Conservation (phyloP, 2,888 invertebrate species). For the Catocala fraxini region DNA sequence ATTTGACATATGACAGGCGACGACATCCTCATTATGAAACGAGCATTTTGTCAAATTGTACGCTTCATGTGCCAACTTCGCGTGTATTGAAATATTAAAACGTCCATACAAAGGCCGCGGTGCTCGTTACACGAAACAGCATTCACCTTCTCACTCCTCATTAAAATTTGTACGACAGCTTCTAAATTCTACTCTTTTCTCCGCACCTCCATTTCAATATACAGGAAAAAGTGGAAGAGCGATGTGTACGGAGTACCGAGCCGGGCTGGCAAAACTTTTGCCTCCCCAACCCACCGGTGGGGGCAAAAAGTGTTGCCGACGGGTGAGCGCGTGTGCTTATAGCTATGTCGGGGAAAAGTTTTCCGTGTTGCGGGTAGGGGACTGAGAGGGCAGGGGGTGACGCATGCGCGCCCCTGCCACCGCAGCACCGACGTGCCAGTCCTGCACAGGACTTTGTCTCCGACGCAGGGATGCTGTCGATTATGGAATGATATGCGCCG, state of each 20-base stretch:
- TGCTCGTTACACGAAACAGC: constrained; percentile 72
- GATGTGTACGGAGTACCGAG: constrained; percentile 85
- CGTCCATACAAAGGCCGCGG: constrained; percentile 65
- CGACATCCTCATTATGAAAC: constrained; percentile 47
- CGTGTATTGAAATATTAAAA: constrained; percentile 64
- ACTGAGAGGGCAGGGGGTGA: constrained; percentile 61
- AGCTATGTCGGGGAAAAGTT: constrained; percentile 87
- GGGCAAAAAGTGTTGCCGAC: constrained; percentile 87
- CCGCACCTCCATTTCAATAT: constrained; percentile 87
- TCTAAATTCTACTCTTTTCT: constrained; percentile 88
- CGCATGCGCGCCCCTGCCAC: constrained; percentile 77
- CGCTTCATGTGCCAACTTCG: constrained; percentile 51
- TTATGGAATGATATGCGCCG: constrained; percentile 47
- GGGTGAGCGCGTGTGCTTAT: constrained; percentile 82
- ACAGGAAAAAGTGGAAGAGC: constrained; percentile 88
- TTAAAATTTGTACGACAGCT: constrained; percentile 87
- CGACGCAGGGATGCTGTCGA: constrained; percentile 59
- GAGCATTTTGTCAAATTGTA: constrained; percentile 52
- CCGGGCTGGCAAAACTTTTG: constrained; percentile 85
- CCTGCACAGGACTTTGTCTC: constrained; percentile 72
- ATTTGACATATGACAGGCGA: constrained; percentile 26
- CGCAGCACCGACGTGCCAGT: constrained; percentile 81
- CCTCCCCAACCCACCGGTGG: constrained; percentile 77
- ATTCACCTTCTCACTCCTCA: constrained; percentile 83
- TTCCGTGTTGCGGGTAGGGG: constrained; percentile 86